Conservation (phyloP, 2,797 vertebrate species). For the Poeciliopsis presidionis region DNA sequence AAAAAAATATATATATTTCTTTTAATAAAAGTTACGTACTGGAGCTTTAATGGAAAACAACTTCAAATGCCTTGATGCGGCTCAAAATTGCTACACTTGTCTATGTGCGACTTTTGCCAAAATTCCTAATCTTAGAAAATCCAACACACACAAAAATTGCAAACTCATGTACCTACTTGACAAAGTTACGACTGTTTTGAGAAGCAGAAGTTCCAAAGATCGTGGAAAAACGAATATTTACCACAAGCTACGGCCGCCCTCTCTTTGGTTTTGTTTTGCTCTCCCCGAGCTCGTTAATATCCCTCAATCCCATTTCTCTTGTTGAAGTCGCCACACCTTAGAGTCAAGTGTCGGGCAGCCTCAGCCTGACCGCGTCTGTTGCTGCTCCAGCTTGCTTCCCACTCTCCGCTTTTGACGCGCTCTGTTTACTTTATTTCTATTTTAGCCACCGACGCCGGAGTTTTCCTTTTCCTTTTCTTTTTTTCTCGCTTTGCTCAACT, state of each 20-base stretch:
- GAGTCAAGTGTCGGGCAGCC: slow-evolving; percentile 56
- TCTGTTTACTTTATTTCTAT: slow-evolving; percentile 18
- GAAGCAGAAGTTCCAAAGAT: background rate
- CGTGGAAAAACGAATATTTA: background rate
- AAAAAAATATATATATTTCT: too few species aligned
- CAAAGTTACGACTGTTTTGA: background rate
- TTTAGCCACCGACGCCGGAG: background rate
- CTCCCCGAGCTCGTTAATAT: slow-evolving; percentile 37
- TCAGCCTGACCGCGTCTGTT: slow-evolving; percentile 30
- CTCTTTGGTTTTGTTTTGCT: slow-evolving; percentile 24
- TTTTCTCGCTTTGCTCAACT: background rate
- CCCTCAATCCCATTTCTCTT: slow-evolving; percentile 57
- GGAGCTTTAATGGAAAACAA: slow-evolving; percentile 5
- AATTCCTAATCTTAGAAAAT: background rate
- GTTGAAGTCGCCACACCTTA: slow-evolving; percentile 53
- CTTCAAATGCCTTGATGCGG: background rate
- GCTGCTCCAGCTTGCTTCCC: slow-evolving; percentile 23
- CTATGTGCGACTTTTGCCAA: background rate
- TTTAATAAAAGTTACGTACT: too few species aligned
- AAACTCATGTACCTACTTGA: background rate
- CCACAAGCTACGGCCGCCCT: background rate
- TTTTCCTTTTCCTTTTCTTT: background rate
- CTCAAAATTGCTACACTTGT: background rate
- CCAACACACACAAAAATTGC: background rate
- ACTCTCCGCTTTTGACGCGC: slow-evolving; percentile 7